These are phyloP conservation scores for Bucco capensis DNA, from an alignment of 2,113 vertebrate species.

Conservation along the genomic window DNA sequence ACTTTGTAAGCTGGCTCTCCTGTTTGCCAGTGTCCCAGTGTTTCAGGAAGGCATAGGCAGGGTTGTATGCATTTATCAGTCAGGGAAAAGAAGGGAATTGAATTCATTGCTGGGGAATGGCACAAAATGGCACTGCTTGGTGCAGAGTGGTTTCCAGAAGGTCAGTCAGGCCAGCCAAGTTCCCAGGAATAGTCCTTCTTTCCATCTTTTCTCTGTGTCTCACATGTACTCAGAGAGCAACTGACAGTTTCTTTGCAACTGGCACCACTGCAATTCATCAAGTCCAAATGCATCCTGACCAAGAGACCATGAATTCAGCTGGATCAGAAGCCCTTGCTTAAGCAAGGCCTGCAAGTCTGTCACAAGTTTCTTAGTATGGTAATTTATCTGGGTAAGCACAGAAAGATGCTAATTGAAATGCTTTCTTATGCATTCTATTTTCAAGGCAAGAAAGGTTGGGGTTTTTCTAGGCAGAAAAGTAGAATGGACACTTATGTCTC, in stretches of 20 bases:
- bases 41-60: neutral
- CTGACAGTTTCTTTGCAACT: neutral
- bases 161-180: neutral
- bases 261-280: conserved; percentile 12
- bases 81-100: accelerated
- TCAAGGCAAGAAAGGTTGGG: neutral
- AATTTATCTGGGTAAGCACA: conserved; percentile 21
- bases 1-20: neutral
- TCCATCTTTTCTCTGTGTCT: neutral
- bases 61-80: neutral
- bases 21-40: neutral
- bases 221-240: neutral
- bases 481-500: neutral
- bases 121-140: neutral
- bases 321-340: conserved; percentile 33
- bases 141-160: neutral
- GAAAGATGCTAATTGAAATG: conserved; percentile 42
- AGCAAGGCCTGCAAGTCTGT: conserved; percentile 43
- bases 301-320: conserved; percentile 35
- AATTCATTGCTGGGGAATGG: neutral
- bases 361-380: conserved; percentile 50
- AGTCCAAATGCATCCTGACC: neutral
- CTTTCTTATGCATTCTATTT: neutral
- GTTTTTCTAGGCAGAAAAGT: neutral
- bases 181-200: neutral